Evolutionary conservation across 2,888 invertebrate species (phyloP), one percentile per base, ranked within the genome.

Genomic region (Mythimna albipuncta): DNA sequence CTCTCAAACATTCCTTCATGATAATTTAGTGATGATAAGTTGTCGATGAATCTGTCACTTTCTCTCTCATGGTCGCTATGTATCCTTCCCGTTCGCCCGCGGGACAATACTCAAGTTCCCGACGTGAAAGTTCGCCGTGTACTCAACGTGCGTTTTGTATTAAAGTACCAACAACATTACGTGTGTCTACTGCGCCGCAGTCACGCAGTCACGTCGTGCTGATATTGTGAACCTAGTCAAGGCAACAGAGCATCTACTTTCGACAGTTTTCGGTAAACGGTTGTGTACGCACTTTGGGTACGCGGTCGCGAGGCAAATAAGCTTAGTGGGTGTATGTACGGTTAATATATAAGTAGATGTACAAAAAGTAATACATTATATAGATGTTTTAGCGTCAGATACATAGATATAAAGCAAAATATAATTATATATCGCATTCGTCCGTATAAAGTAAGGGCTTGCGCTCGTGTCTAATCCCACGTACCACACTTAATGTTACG

Each of bases 341-440:
- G 93, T 94, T 95, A 96, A 92, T 94, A 93, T 94, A 94, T 96
- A 96, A 96, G 96, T 96, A 96, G 96, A 96, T 96, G 96, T 96
- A 96, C 96, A 96, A 96, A 94, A 96, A 95, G 94, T 96, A 96
- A 96, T 95, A 95, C 96, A 95, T 95, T 95, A 95, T 96, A 96
- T 96, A 96, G 96, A 96, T 96, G 96, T 96, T 96, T 94, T 96
- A 96, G 96, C 94, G 96, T 96, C 96, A 96, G 94, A 96, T 96
- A 96, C 94, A 95, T 96, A 96, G 95, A 93, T 96, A 94, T 96
- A 96, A 96, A 94, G 95, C 95, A 95, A 96, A 94, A 95, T 95
- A 95, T 94, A 89, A 95, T 96, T 96, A 95, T 96, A 96, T 96
- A 96, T 95, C 94, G 96, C 96, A 96, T 96, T 95, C 96, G 96